These are phyloP conservation scores for Oligia latruncula DNA, from an alignment of 2,888 invertebrate species.

Conservation along the genomic window DNA sequence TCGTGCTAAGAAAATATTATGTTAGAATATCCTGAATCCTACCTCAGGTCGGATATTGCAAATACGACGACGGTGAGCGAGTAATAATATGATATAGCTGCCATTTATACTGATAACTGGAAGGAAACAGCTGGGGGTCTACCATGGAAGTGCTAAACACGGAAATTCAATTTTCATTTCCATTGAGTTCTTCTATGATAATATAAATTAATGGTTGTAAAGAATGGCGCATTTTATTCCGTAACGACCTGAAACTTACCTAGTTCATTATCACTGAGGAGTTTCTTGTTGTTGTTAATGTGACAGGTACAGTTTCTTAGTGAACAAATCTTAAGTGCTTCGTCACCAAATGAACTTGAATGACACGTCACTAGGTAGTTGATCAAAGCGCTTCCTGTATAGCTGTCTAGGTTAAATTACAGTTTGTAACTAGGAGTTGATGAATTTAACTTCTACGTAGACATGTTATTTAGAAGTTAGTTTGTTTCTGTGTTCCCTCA, in stretches of 20 bases:
- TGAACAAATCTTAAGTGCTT: constrained; percentile 51
- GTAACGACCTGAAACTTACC: constrained; percentile 20
- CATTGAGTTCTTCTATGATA: constrained; percentile 32
- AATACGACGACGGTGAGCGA: constrained; percentile 51
- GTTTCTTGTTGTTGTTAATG: constrained; percentile 47
- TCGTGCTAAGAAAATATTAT: constrained; percentile 42
- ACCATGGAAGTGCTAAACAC: constrained; percentile 33
- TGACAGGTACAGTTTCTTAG: constrained; percentile 41
- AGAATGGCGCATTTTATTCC: constrained; percentile 30
- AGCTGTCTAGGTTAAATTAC: constrained; percentile 56
- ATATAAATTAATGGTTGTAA: constrained; percentile 23
- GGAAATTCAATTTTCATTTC: constrained; percentile 51
- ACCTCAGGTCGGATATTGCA: constrained; percentile 55
- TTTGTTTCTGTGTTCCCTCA: background rate
- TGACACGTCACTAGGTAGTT: constrained; percentile 50
- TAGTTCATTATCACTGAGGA: constrained; percentile 38
- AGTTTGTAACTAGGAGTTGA: constrained; percentile 50
- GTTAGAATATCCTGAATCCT: constrained; percentile 34
- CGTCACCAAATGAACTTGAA: constrained; percentile 55
- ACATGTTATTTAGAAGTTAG: constrained; percentile 19
- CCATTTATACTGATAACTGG: constrained; percentile 55
- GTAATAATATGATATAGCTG: constrained; percentile 56
- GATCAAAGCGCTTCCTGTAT: constrained; percentile 60
- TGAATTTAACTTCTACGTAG: constrained; percentile 24
- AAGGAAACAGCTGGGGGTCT: constrained; percentile 34